phyloP scores from a whole-genome alignment of 2,113 vertebrate genomes.

The Corydoras sp. region DNA sequence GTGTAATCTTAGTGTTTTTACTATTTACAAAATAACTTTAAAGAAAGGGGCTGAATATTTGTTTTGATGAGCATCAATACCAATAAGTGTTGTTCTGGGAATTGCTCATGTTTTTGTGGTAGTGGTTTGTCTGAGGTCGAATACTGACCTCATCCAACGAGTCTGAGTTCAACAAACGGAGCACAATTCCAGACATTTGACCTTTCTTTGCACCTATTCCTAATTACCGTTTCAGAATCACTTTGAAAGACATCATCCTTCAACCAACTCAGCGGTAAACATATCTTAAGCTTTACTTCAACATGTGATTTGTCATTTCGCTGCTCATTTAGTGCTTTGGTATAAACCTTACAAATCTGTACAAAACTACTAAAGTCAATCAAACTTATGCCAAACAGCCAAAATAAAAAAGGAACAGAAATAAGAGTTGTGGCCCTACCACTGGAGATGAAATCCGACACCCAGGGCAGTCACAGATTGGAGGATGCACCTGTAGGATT shows the following conservation, averaged over 20 bases:
- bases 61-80: no score
- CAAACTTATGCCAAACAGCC: neutral
- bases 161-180: conserved; percentile 2
- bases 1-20: no score
- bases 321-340: neutral
- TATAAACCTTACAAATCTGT: neutral
- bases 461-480: conserved; percentile 98
- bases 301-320: neutral
- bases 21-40: no score
- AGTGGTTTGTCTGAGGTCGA: neutral
- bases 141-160: conserved; percentile 6
- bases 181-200: conserved; percentile 34
- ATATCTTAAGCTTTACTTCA: neutral
- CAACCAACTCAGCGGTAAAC: neutral
- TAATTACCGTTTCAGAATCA: conserved; percentile 35
- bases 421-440: conserved; percentile 77
- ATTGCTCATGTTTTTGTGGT: no score
- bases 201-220: conserved; percentile 18
- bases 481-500: conserved; percentile 99
- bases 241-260: conserved; percentile 13
- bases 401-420: conserved; percentile 28
- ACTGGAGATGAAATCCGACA: conserved; percentile 99
- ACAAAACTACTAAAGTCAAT: neutral
- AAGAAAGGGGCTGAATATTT: no score
- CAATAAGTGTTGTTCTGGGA: no score